phyloP scores from a whole-genome alignment of 2,888 invertebrate species.

The Drosophila kuntzei region DNA sequence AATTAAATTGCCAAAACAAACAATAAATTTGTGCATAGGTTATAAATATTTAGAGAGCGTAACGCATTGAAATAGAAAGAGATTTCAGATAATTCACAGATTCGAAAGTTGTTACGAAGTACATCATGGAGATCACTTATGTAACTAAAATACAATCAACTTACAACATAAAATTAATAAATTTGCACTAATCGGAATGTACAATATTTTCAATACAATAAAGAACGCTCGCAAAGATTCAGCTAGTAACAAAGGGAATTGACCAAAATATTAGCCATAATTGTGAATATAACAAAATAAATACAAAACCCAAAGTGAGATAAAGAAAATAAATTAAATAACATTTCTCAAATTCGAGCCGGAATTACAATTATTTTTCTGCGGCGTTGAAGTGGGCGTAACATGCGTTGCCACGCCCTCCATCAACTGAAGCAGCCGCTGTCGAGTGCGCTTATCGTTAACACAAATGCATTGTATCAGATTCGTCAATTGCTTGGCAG shows the following conservation, averaged over 20 bases:
- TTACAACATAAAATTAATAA: slow-evolving; percentile 47
- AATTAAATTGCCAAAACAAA: slow-evolving; percentile 39
- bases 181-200: slow-evolving; percentile 77
- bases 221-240: slow-evolving; percentile 44
- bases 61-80: slow-evolving; percentile 34
- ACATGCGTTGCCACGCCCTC: slow-evolving; percentile 86
- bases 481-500: slow-evolving; percentile 93
- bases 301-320: slow-evolving; percentile 10
- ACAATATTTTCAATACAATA: slow-evolving; percentile 33
- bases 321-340: slow-evolving; percentile 39
- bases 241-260: slow-evolving; percentile 49
- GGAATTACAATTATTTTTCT: slow-evolving; percentile 43
- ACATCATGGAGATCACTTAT: slow-evolving; percentile 72
- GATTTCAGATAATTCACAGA: slow-evolving; percentile 46
- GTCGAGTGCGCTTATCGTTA: slow-evolving; percentile 94
- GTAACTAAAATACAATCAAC: slow-evolving; percentile 50
- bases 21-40: slow-evolving; percentile 49
- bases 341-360: slow-evolving; percentile 68
- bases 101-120: slow-evolving; percentile 54
- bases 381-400: slow-evolving; percentile 69
- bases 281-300: slow-evolving; percentile 36
- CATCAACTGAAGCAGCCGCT: slow-evolving; percentile 90
- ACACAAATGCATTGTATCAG: slow-evolving; percentile 94
- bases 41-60: slow-evolving; percentile 42
- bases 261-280: slow-evolving; percentile 19